Evolutionary conservation across 1,140 invertebrate genomes (phyloP), one percentile per base, ranked within the genome.

Genomic region (Cheumatopsyche charites): DNA sequence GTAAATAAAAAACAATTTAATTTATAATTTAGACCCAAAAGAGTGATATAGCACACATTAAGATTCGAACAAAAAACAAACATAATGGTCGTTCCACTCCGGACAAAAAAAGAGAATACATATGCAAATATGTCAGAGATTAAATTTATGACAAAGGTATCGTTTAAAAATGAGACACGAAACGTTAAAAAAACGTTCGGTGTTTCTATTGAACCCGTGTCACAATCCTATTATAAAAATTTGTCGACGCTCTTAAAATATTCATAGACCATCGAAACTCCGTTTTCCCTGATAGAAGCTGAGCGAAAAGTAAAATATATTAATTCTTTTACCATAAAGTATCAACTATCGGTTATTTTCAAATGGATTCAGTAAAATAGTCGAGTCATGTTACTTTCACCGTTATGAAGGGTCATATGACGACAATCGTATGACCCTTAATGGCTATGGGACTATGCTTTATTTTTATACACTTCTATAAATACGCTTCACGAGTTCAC

Each of bases 391-490:
- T 58, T 21, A 58, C 55, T 58, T 58, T 58, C 55, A n/a, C 47
- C 49, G 36, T 55, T 43, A 68, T 43, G 21, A 25, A 41, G 12
- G 66, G 47, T 42, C 47, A 55, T 15, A 36, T 13, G 47, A 45
- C 45, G 66, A 29, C 49, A 45, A 15, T 43, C 43, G 66, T 67
- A 42, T 12, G 42, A 47, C 19, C 62, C 41, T 63, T 63, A 42
- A 63, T 63, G 62, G 29, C 25, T 25, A 36, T 36, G 58, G 5
- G 45, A 49, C 45, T 19, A 13, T 49, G 45, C 13, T 19, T 36
- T 36, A 9, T 9, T 36, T 36, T 36, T 36, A 36, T 36, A 36
- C 29, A 36, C 9, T 36, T 36, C 9, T 36, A 36, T 36, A 36
- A 36, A 36, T 36, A 36, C n/a, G n/a, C 29, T 36, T 36, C 9